Percentiles rank a stretch among this genome's conserved stretches.
Conservation (phyloP, 1,140 invertebrate genomes). For the Limonius californicus region DNA sequence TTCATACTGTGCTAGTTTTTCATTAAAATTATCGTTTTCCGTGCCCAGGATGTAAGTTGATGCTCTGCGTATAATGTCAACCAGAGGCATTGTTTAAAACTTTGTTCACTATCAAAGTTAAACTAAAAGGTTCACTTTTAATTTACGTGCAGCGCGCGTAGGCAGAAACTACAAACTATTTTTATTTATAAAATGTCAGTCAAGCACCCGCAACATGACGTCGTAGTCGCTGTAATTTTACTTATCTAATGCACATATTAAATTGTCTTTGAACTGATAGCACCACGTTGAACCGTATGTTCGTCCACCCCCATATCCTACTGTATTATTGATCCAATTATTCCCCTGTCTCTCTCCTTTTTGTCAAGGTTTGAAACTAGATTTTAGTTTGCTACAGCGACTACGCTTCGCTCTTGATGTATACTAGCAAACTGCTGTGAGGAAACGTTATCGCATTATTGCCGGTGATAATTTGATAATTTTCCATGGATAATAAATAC, state of each 20-base stretch:
- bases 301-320: conserved; percentile 18
- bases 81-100: conserved; percentile 61
- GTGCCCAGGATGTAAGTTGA: conserved; percentile 73
- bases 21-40: conserved; percentile 56
- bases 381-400: no score
- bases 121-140: no score
- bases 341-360: no score
- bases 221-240: not conserved
- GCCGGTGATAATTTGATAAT: no score
- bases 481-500: no score
- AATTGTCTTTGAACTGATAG: conserved; percentile 19
- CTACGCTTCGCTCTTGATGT: no score
- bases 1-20: conserved; percentile 59
- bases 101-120: no score
- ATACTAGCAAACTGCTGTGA: no score
- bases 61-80: conserved; percentile 68
- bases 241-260: conserved; percentile 7
- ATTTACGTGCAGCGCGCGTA: no score
- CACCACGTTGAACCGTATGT: conserved; percentile 23
- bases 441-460: no score
- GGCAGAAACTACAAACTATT: no score
- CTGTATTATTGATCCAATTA: conserved; percentile 22
- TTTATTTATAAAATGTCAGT: not conserved
- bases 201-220: not conserved
- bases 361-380: no score